Conservation (phyloP, 2,888 invertebrate genomes). For the Achlya flavicornis region DNA sequence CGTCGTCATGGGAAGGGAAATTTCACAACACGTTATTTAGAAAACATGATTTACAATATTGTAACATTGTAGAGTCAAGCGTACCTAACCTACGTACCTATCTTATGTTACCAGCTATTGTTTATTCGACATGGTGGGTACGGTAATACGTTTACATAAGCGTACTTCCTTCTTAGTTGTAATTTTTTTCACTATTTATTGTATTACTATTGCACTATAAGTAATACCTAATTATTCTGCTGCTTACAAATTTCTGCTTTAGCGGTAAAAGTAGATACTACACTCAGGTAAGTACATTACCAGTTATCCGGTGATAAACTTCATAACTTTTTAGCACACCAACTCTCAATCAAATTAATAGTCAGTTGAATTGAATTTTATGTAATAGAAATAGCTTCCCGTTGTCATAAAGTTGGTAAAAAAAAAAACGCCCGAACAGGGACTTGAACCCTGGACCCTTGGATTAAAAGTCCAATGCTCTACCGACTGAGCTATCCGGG, state of each 20-base stretch:
- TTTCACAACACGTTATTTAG: not conserved
- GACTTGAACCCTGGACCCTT: slow-evolving; percentile 85
- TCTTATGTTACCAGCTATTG: slow-evolving; percentile 1
- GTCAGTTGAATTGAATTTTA: not conserved
- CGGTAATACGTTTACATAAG: not conserved
- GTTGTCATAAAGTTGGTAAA: not conserved
- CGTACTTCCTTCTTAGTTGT: not conserved
- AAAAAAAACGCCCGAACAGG: slow-evolving; percentile 76
- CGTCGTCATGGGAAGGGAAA: not conserved
- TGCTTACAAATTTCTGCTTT: not conserved
- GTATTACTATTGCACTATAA: not conserved
- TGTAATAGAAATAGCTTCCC: not conserved
- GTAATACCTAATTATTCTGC: not conserved
- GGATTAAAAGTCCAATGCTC: slow-evolving; percentile 85
- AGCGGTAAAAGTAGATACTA: not conserved
- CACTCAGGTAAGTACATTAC: not conserved
- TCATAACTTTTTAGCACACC: no score
- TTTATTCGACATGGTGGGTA: slow-evolving; percentile 5
- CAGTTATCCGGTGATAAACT: no score
- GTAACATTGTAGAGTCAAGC: slow-evolving; percentile 1
- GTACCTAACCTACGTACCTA: not conserved
- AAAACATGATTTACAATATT: not conserved
- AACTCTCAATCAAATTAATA: no score
- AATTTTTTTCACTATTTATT: not conserved
- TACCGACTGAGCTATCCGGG: slow-evolving; percentile 85